A percentile compares a stretch with the other conserved stretches of the same genome.
phyloP scores from a whole-genome alignment of 2,113 vertebrate species.

The Spea multiplicata region DNA sequence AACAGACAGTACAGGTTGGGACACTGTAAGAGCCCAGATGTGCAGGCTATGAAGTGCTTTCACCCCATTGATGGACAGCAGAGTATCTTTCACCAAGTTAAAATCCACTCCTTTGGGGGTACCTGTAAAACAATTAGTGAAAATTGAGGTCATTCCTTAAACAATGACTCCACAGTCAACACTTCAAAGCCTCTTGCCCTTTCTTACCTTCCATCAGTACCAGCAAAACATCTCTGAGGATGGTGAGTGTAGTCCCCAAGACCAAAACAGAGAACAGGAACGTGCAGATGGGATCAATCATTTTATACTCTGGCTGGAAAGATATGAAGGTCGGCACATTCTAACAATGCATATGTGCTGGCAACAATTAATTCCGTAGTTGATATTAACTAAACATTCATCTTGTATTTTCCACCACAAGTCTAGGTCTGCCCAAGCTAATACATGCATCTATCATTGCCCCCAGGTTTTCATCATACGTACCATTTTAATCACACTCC shows the following conservation, averaged over 20 bases:
- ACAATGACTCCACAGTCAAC: neutral
- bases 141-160: neutral
- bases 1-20: slow-evolving; percentile 73
- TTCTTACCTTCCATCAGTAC: slow-evolving; percentile 86
- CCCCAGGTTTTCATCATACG: too few relatives aligned
- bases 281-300: slow-evolving; percentile 85
- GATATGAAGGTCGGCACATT: neutral
- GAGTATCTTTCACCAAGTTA: slow-evolving; percentile 63
- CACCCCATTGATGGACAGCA: slow-evolving; percentile 76
- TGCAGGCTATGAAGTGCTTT: slow-evolving; percentile 78
- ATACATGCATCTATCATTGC: too few relatives aligned
- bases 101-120: slow-evolving; percentile 71
- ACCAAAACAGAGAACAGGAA: slow-evolving; percentile 87
- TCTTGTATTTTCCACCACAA: too few relatives aligned
- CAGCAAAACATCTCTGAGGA: slow-evolving; percentile 78
- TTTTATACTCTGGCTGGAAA: slow-evolving; percentile 81
- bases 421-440: too few relatives aligned
- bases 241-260: slow-evolving; percentile 77
- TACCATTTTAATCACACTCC: too few relatives aligned
- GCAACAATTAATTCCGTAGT: too few relatives aligned
- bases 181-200: neutral
- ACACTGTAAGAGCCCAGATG: slow-evolving; percentile 80
- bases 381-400: too few relatives aligned
- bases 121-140: slow-evolving; percentile 47
- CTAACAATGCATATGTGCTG: too few relatives aligned